Base-by-base conservation (phyloP, 2,888 invertebrate species). In the Diarsia brunnea region DNA sequence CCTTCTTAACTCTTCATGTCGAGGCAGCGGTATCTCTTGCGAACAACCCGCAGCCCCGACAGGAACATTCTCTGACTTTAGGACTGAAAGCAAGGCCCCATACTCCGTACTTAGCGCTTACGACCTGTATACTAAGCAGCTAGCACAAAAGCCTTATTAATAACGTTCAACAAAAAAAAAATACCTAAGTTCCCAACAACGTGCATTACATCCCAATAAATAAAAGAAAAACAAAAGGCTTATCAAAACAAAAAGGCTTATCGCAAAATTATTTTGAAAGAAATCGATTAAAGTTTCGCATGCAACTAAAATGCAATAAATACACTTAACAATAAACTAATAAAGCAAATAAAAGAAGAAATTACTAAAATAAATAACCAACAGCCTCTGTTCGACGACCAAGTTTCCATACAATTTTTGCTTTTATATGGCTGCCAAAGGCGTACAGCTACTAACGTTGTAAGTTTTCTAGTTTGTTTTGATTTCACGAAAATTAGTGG, bases 361-460 rank as follows among this genome's bases (percentile, higher is more conserved):
- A 8, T 38, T 38, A 7, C 5, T 51, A 19, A n/a, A 78, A 65
- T 70, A 65, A 65, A 71, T 70, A 79, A 64, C 27, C 21, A 79
- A 51, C 31, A 11, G 27, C 2, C 16, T 55, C 38, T 19, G 12
- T 49, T 27, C 4, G 38, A 47, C 24, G 31, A 49, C 8, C 4
- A 69, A 75, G 60, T 75, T 81, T 66, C 27, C 24, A 51, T 69
- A 79, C 24, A 75, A 75, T 75, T 27, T 69, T 75, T 45, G 53
- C 55, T 69, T 79, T 75, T 66, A 5, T 81, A 79, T 24, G 75
- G 79, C 21, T 75, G 75, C 81, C 21, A 19, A 53, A 64, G 7
- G 47, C 16, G 19, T 49, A n/a, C n/a, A 38, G 5, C 27, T 68
- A 65, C 58, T 75, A 75, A 75, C 58, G 51, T 53, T 43, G 12